phyloP scores from a whole-genome alignment of 1,140 invertebrate genomes.

The Platorchestia sp. region DNA sequence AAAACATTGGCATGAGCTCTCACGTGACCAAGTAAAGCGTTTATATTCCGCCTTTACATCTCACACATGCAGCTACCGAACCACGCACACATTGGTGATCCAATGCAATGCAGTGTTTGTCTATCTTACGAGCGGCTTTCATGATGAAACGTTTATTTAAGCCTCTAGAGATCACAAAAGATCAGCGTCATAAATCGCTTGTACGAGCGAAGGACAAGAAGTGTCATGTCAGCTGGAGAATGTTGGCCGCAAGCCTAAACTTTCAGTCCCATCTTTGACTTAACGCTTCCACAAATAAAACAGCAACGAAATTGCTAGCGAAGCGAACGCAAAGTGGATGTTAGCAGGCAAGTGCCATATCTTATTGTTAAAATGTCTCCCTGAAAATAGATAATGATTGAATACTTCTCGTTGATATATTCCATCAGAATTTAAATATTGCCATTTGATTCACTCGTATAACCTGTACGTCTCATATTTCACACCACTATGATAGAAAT shows the following conservation, averaged over 20 bases:
- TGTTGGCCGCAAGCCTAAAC: not conserved
- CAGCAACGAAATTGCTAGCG: not conserved
- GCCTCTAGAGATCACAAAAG: not conserved
- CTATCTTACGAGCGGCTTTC: not conserved
- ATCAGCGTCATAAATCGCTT: not conserved
- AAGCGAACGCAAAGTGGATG: not conserved
- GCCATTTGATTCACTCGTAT: not conserved
- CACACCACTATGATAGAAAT: not conserved
- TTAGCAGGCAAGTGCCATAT: not conserved
- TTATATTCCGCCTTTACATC: not conserved
- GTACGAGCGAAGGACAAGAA: not conserved
- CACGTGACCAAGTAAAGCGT: not conserved
- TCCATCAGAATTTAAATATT: not conserved
- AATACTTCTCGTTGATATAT: not conserved
- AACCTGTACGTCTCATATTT: not conserved
- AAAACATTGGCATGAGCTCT: not conserved
- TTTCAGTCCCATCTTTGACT: not conserved
- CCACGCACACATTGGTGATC: not conserved
- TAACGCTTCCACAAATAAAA: constrained; percentile 30
- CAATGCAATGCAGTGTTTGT: not conserved
- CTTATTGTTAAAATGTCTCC: not conserved
- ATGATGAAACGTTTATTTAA: not conserved
- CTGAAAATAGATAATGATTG: too few species aligned
- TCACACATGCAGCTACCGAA: not conserved
- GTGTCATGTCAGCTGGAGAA: not conserved